Evolutionary conservation across 2,888 invertebrate genomes (phyloP).

Genomic region (Oscheius sp.): DNA sequence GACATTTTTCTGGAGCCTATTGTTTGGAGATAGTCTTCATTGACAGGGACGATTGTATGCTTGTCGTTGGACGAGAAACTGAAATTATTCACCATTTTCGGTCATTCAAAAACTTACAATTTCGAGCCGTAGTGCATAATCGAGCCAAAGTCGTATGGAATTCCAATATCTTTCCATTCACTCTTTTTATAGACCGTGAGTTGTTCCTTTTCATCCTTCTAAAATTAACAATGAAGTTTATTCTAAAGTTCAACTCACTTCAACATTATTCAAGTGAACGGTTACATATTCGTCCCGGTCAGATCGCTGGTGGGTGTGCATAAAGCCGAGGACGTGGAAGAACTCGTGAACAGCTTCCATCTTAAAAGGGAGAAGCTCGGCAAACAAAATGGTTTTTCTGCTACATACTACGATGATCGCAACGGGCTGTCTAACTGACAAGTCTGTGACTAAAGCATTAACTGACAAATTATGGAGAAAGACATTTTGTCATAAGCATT

Average conservation of each 20-base stretch:
- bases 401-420: too few species aligned
- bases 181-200: not conserved
- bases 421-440: too few species aligned
- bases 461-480: too few species aligned
- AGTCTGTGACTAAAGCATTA: too few species aligned
- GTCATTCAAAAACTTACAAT: not conserved
- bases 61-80: not conserved
- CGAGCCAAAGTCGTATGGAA: conserved; percentile 5
- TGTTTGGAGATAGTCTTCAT: conserved; percentile 6
- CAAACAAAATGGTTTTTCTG: not conserved
- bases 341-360: conserved; percentile 17
- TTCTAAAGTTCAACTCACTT: not conserved
- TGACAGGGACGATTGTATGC: not conserved
- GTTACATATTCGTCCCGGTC: not conserved
- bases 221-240: conserved; percentile 2
- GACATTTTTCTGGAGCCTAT: conserved; percentile 10
- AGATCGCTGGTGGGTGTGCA: not conserved
- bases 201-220: not conserved
- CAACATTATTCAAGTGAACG: not conserved
- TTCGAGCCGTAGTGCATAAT: not conserved
- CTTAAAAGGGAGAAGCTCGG: not conserved
- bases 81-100: not conserved
- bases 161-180: not conserved
- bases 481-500: too few species aligned
- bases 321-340: conserved; percentile 1